Evolutionary conservation across 1,140 invertebrate genomes (phyloP), one percentile per base, ranked within the genome.

Genomic region (Achroia grisella): DNA sequence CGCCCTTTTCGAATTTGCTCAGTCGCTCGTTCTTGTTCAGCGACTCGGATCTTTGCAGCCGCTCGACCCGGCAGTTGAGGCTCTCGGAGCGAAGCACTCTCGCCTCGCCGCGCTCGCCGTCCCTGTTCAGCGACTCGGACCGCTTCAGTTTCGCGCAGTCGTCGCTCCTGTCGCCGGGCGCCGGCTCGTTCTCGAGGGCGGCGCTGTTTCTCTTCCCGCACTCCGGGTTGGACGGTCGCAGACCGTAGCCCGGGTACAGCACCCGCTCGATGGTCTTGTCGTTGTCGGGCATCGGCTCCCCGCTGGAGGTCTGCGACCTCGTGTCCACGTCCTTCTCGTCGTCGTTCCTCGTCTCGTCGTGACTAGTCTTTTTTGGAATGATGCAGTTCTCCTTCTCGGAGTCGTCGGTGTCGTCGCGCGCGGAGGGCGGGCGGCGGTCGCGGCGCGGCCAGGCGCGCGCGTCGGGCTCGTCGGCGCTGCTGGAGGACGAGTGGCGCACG

Each of bases 1-100:
- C 93, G 40, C 93, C 93, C 86, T 94, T 94, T 70, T 94, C 93
- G 30, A 89, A 91, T 80, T 94, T 94, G 44, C 91, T 93, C 45
- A 93, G 75, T 14, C 65, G 63, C 69, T 94, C 93, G 35, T 89
- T 92, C 79, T 94, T 94, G 49, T 90, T 93, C 39, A 94, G 74
- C 34, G 91, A 92, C 47, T 92, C 90, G 1, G 89, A 90, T 10
- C 91, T 81, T 57, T 90, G 90, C 15, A 90, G 61, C 28, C 88
- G 78, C 1, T 83, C 70, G 39, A 71, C 62, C 45, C 88, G 88
- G 51, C 71, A 71, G 60, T 74, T 86, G 35, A 77, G 66, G 39
- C 88, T 89, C 53, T 90, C 89, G 33, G 74, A 76, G 52, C 91
- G 85, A 52, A 91, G 90, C 12, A 91, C 65, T 39, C 88, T 79